phyloP scores from a whole-genome alignment of 2,113 vertebrate species.

The Lasiurus cinereus region DNA sequence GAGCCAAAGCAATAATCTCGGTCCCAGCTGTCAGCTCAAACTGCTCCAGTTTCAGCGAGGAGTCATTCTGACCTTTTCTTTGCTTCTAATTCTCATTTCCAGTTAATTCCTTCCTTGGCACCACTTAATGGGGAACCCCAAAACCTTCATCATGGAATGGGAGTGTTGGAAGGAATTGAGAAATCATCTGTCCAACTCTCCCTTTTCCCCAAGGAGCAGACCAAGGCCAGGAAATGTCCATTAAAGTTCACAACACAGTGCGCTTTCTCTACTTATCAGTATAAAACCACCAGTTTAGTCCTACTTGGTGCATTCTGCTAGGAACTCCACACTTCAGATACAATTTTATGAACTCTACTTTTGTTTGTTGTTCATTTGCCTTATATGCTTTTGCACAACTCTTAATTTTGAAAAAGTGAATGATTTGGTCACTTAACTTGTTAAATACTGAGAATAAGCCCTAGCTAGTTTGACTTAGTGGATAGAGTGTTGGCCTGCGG shows the following conservation, averaged over 20 bases:
- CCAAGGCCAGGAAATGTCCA: background rate
- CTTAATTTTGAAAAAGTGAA: background rate
- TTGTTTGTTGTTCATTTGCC: background rate
- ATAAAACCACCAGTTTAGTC: background rate
- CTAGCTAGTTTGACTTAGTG: too few species aligned
- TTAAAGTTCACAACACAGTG: background rate
- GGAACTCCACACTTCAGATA: background rate
- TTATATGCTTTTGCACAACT: background rate
- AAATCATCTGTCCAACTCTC: background rate
- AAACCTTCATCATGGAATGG: background rate
- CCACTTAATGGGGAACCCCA: background rate
- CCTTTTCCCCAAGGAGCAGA: background rate
- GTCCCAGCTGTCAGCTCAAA: conserved; percentile 75
- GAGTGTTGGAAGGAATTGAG: background rate
- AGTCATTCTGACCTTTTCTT: conserved; percentile 29
- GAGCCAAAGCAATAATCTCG: conserved; percentile 74
- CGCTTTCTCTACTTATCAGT: background rate
- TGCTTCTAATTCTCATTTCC: conserved; percentile 4
- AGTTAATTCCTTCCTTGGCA: background rate
- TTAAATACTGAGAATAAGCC: background rate
- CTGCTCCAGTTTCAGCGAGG: conserved; percentile 45
- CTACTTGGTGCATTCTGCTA: background rate
- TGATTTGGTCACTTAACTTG: background rate
- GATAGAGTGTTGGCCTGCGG: too few species aligned
- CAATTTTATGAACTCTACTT: background rate